Evolutionary conservation across 2,797 vertebrate genomes (phyloP).

Genomic region (Brotula barbata): DNA sequence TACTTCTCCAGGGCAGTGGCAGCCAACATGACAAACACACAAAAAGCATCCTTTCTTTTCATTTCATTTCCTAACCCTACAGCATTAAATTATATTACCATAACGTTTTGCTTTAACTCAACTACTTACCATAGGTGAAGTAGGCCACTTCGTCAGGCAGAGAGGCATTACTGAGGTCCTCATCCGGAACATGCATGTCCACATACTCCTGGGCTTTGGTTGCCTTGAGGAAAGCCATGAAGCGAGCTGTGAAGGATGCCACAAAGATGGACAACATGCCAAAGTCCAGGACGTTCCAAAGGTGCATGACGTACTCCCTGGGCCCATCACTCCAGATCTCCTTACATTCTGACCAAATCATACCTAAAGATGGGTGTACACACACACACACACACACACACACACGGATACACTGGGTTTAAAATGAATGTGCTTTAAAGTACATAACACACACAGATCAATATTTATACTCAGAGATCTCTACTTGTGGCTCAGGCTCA

Average conservation of each 20-base stretch:
- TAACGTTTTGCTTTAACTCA: background rate
- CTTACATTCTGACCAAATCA: constrained; percentile 98
- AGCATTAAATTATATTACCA: too few relatives aligned
- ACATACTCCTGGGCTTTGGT: constrained; percentile 94
- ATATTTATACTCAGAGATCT: too few relatives aligned
- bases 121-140: constrained; percentile 89
- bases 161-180: constrained; percentile 86
- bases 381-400: constrained; percentile 17
- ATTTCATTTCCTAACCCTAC: too few relatives aligned
- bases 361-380: constrained; percentile 63
- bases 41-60: background rate
- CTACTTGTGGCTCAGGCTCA: too few relatives aligned
- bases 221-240: constrained; percentile 97
- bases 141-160: constrained; percentile 94
- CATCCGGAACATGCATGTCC: constrained; percentile 86
- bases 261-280: constrained; percentile 97
- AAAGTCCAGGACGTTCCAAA: constrained; percentile 96
- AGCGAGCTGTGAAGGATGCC: constrained; percentile 92
- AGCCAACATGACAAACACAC: background rate
- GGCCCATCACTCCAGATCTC: constrained; percentile 97
- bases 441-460: too few relatives aligned
- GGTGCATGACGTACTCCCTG: constrained; percentile 90
- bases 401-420: background rate
- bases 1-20: background rate
- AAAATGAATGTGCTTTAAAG: too few relatives aligned